Evolutionary conservation across 1,140 invertebrate species (phyloP).

Genomic region (Brachionus angularis): DNA sequence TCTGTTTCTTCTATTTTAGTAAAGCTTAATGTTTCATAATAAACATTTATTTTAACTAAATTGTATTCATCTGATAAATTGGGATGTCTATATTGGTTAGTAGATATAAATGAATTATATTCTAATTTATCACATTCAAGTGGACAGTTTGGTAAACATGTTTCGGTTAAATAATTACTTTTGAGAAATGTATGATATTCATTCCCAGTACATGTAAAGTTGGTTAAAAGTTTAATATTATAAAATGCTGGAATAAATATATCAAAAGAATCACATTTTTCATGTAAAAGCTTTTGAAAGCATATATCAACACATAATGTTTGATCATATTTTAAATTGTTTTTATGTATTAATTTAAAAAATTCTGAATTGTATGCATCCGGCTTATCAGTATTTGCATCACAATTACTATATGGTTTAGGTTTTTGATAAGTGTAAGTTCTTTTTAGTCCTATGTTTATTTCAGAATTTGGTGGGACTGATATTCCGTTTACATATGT

Average conservation of each 20-base stretch:
- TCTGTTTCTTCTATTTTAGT: not conserved
- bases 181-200: not conserved
- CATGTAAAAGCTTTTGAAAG: not conserved
- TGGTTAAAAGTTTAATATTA: not conserved
- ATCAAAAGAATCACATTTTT: not conserved
- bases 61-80: not conserved
- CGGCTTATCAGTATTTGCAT: not conserved
- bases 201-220: not conserved
- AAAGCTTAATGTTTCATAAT: not conserved
- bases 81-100: no score
- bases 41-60: not conserved
- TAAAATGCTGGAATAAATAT: not conserved
- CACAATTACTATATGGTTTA: conserved; percentile 35
- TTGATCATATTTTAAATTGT: not conserved
- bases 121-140: not conserved
- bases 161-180: not conserved
- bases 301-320: not conserved
- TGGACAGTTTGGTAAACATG: not conserved
- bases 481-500: not conserved
- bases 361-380: not conserved
- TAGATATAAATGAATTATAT: not conserved
- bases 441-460: not conserved
- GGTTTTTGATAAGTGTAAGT: not conserved
- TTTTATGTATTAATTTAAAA: not conserved
- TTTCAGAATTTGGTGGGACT: not conserved